These are phyloP conservation scores for Chaenogobius annularis DNA, from an alignment of 2,113 vertebrate species.

Conservation along the genomic window DNA sequence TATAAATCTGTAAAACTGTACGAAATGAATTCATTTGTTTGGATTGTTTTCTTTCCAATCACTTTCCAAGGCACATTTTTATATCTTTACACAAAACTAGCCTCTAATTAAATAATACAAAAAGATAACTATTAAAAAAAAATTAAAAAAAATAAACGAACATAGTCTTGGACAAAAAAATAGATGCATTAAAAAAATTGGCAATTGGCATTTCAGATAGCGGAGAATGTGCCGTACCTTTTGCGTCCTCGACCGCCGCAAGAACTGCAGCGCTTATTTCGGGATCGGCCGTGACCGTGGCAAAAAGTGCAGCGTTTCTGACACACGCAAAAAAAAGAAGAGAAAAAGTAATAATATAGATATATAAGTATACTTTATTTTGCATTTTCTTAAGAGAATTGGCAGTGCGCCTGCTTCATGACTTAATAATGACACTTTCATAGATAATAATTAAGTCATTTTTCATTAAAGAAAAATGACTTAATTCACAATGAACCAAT, in stretches of 20 bases:
- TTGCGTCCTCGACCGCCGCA: constrained; percentile 69
- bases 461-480: too few species aligned
- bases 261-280: constrained; percentile 60
- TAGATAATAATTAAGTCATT: too few species aligned
- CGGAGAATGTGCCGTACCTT: constrained; percentile 43
- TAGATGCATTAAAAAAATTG: background rate
- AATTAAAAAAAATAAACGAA: background rate
- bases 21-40: too few species aligned
- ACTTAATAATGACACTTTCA: too few species aligned
- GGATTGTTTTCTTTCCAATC: too few species aligned
- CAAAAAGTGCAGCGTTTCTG: constrained; percentile 71
- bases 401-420: too few species aligned
- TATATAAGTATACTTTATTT: too few species aligned
- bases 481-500: too few species aligned
- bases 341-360: background rate
- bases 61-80: too few species aligned
- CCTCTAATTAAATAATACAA: background rate
- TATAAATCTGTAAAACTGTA: too few species aligned
- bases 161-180: background rate
- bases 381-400: too few species aligned
- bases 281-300: constrained; percentile 50
- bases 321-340: background rate
- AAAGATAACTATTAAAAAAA: background rate
- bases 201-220: background rate
- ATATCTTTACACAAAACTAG: background rate